Evolutionary conservation across 2,888 invertebrate genomes (phyloP), one percentile per base, ranked within the genome.

Genomic region (Seladonia tumulorum): DNA sequence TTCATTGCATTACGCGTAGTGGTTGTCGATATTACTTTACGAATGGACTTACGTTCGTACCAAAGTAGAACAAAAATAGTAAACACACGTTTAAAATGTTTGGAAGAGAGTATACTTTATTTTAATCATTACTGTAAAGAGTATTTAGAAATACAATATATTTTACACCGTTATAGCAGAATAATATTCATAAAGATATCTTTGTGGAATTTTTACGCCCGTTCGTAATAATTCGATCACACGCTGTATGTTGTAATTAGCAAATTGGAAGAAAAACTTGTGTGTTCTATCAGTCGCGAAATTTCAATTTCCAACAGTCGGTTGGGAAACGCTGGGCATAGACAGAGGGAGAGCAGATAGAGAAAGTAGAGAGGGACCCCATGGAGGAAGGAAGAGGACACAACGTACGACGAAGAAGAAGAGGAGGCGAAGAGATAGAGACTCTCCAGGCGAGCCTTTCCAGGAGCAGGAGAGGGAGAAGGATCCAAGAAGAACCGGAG

Each of bases 291-390:
- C 49, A 2, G 49, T 22, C 49, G 49, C 49, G 49, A 53, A 53
- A 53, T 53, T 22, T 60, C 29, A n/a, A n/a, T n/a, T n/a, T n/a
- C n/a, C n/a, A n/a, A n/a, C n/a, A n/a, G 35, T 66, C 66, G 53
- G 84, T 87, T 86, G 86, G 81, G 77, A 80, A 85, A 81, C 85
- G 76, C 85, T 80, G 70, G 72, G 66, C 71, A 79, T 83, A 66
- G 66, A 66, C 66, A 35, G 66, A 66, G 66, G 66, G 29, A 63
- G 60, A 22, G 53, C 29, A 63, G 66, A 66, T 66, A 10, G 35
- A 66, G 66, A 66, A 66, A 35, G 66, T 35, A 18, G 35, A 22
- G 22, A 53, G n/a, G n/a, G 18, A 66, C 18, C 66, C 29, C 66
- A 0, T 35, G 66, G 22, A 22, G 35, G 66, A 35, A 35, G 25